Evolutionary conservation across 1,140 invertebrate genomes (phyloP).

Genomic region (Uloborus diversus): DNA sequence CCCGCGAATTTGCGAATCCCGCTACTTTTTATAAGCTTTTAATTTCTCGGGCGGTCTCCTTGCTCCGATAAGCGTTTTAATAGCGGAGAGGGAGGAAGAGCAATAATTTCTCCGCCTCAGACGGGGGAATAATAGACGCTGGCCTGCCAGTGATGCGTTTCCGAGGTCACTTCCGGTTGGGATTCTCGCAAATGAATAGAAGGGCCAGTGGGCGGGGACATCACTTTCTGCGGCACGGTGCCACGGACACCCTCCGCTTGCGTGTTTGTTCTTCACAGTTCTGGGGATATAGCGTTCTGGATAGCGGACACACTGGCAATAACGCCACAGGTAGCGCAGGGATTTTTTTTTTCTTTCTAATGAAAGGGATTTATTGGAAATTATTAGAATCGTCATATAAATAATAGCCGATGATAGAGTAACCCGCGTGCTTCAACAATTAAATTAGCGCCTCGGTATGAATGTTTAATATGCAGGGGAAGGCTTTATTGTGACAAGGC

Average conservation of each 20-base stretch:
- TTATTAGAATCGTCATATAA: no score
- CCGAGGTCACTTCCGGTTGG: conserved; percentile 47
- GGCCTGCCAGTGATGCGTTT: conserved; percentile 36
- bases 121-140: conserved; percentile 6
- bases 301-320: neutral
- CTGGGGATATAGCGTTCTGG: neutral
- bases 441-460: no score
- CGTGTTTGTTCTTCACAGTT: neutral
- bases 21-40: conserved; percentile 19
- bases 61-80: conserved; percentile 34
- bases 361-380: no score
- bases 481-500: no score
- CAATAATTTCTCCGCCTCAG: neutral
- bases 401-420: no score
- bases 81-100: neutral
- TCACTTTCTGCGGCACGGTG: conserved; percentile 8
- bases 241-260: neutral
- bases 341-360: neutral
- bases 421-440: no score
- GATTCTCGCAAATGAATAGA: conserved; percentile 16
- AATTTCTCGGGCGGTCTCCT: conserved; percentile 1
- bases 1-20: no score
- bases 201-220: conserved; percentile 15
- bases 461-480: no score
- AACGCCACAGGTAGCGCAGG: neutral